These are phyloP conservation scores for Archilochus colubris DNA, from an alignment of 2,113 vertebrate species.

Conservation along the genomic window DNA sequence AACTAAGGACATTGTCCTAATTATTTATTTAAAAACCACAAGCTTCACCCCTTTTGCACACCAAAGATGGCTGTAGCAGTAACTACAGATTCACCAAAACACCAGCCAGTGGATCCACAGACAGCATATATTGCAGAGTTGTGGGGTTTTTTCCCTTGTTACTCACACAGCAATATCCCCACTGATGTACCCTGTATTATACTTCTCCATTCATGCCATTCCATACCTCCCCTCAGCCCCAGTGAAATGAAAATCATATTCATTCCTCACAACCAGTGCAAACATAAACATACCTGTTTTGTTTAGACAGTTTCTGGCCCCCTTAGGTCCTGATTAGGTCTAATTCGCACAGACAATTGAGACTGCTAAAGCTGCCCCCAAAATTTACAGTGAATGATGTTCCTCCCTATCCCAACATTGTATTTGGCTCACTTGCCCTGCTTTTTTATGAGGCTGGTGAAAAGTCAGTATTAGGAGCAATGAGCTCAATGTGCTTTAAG, in stretches of 20 bases:
- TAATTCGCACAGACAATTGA: neutral
- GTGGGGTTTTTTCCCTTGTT: neutral
- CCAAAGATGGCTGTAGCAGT: neutral
- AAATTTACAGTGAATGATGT: neutral
- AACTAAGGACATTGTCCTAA: neutral
- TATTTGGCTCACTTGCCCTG: neutral
- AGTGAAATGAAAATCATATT: neutral
- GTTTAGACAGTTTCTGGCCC: neutral
- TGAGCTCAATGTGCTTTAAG: neutral
- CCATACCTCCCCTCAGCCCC: neutral
- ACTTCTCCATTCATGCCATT: neutral
- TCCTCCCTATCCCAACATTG: neutral
- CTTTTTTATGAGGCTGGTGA: neutral
- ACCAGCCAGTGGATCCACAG: neutral
- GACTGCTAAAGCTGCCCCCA: neutral
- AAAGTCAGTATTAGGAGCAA: neutral
- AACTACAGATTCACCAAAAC: neutral
- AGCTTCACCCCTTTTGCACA: neutral
- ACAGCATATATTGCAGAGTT: neutral
- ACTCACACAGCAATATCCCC: neutral
- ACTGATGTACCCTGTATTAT: neutral
- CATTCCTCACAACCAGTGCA: neutral
- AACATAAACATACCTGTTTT: neutral
- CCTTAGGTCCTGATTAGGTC: neutral
- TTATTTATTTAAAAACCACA: neutral